A percentile compares a stretch with the other conserved stretches of the same genome.
Evolutionary conservation across 2,888 invertebrate species (phyloP).

Genomic region (Epistrophe eligans): DNA sequence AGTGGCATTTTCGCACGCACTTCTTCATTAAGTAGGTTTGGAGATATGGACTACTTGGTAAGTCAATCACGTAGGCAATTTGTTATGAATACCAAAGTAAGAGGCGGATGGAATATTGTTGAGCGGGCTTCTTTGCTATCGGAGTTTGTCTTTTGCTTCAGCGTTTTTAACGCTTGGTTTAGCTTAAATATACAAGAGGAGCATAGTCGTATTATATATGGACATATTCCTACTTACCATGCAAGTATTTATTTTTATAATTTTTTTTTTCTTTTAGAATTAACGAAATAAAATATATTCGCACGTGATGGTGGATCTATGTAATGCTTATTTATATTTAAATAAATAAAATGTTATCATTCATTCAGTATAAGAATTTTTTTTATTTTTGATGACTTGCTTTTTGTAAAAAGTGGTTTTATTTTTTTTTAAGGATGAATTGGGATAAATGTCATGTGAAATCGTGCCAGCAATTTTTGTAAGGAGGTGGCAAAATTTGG

Average conservation of each 20-base stretch:
- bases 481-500: neutral
- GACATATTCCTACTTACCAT: neutral
- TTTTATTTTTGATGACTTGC: constrained; percentile 44
- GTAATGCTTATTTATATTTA: constrained; percentile 23
- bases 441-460: constrained; percentile 14
- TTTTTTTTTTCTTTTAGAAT: constrained; percentile 13
- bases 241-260: constrained; percentile 20
- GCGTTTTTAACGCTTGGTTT: constrained; percentile 30
- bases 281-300: constrained; percentile 45
- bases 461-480: neutral
- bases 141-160: constrained; percentile 30
- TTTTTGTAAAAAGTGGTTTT: neutral
- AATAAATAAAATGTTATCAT: constrained; percentile 45
- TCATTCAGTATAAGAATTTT: constrained; percentile 16
- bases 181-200: constrained; percentile 8
- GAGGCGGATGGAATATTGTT: constrained; percentile 23
- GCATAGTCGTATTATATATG: neutral
- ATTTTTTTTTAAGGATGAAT: constrained; percentile 23
- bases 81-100: constrained; percentile 68
- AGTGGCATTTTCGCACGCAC: constrained; percentile 46
- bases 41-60: constrained; percentile 24
- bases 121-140: constrained; percentile 32
- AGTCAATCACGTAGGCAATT: constrained; percentile 63
- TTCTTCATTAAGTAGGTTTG: constrained; percentile 53
- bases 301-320: constrained; percentile 40